phyloP scores from a whole-genome alignment of 2,888 invertebrate species.

The Rotaria socialis region DNA sequence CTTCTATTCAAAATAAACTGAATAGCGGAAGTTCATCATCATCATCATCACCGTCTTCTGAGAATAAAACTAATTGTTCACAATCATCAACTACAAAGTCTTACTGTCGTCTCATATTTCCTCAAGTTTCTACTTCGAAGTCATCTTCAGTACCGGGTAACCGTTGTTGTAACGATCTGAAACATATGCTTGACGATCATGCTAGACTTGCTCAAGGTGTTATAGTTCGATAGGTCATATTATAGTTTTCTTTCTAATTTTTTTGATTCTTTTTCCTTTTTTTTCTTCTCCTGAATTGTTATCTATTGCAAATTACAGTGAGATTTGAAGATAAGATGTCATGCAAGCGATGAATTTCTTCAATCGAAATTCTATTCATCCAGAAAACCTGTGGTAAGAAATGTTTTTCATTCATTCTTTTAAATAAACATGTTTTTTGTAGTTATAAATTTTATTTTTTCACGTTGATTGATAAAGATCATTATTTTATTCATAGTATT shows the following conservation, averaged over 20 bases:
- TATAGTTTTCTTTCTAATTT: neutral
- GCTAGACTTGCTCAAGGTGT: conserved; percentile 2
- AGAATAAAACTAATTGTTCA: neutral
- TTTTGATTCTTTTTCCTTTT: neutral
- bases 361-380: conserved; percentile 13
- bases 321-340: neutral
- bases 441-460: too few species aligned
- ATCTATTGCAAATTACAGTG: conserved; percentile 1
- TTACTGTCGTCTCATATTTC: neutral
- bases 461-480: too few species aligned
- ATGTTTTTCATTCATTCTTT: conserved; percentile 14
- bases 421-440: neutral
- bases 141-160: neutral
- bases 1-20: conserved; percentile 27
- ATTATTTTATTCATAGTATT: too few species aligned
- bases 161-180: neutral
- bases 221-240: neutral
- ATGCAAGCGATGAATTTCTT: neutral
- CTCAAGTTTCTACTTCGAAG: neutral
- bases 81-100: neutral
- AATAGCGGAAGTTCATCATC: conserved; percentile 1
- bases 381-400: neutral
- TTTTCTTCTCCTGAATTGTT: neutral
- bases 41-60: neutral
- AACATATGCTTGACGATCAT: neutral